Conservation (phyloP, 2,888 invertebrate species). For the Chydorus sphaericus region DNA sequence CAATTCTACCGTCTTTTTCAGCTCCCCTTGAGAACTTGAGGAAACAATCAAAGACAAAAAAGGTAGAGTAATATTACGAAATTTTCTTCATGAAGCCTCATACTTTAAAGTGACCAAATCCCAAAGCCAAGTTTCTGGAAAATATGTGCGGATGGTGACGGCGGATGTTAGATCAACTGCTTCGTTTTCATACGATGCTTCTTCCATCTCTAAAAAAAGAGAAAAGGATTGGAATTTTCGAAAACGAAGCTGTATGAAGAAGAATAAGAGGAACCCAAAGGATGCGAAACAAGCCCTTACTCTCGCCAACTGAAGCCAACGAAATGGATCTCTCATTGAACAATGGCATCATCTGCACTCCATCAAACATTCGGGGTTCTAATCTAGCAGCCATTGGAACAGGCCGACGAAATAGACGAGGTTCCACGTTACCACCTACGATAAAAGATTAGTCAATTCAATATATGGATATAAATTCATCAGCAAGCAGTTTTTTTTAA, state of each 20-base stretch:
- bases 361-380: too few species aligned
- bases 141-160: slow-evolving; percentile 21
- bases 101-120: slow-evolving; percentile 16
- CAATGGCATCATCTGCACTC: too few species aligned
- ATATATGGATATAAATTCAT: background rate
- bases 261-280: background rate
- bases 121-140: slow-evolving; percentile 25
- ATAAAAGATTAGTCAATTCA: background rate
- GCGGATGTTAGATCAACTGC: background rate
- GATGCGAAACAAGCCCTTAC: too few species aligned
- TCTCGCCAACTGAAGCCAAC: too few species aligned
- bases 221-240: too few species aligned
- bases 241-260: too few species aligned
- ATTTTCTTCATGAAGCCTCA: background rate
- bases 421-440: background rate
- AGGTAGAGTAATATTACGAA: background rate
- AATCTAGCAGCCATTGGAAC: too few species aligned
- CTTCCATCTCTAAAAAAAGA: background rate
- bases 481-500: too few species aligned
- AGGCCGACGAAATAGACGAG: too few species aligned
- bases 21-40: slow-evolving; percentile 8
- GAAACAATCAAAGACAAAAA: background rate
- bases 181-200: background rate
- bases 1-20: slow-evolving; percentile 27
- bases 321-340: too few species aligned